phyloP scores from a whole-genome alignment of 2,888 invertebrate species.

The Heliconius cydno region DNA sequence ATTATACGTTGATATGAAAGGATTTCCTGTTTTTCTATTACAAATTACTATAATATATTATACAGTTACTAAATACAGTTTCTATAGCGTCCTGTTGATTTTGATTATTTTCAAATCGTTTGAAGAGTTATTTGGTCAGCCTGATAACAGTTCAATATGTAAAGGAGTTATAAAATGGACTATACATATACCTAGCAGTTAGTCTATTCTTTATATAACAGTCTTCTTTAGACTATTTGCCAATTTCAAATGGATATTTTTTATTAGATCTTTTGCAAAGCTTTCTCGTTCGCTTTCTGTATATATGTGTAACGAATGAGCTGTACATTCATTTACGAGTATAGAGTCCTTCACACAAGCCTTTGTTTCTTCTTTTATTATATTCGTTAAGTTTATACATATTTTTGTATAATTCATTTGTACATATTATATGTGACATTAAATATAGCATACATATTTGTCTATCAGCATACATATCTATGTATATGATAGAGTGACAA shows the following conservation, averaged over 20 bases:
- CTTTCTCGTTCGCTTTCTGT: neutral
- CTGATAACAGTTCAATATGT: neutral
- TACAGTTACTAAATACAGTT: neutral
- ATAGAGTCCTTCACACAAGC: too few species aligned
- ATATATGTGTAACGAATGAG: too few species aligned
- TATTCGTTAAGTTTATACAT: too few species aligned
- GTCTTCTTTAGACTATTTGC: neutral
- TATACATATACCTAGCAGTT: neutral
- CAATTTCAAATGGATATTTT: neutral
- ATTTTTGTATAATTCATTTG: too few species aligned
- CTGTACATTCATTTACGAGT: too few species aligned
- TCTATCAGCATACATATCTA: neutral
- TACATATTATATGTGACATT: neutral
- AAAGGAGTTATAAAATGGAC: neutral
- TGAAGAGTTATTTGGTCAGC: neutral
- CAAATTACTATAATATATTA: neutral
- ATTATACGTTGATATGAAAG: constrained; percentile 40
- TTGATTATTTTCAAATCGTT: neutral
- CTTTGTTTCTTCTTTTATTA: too few species aligned
- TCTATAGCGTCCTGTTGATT: neutral
- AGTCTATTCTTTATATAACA: neutral
- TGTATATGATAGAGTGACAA: neutral
- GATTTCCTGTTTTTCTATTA: constrained; percentile 48
- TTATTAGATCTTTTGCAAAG: neutral
- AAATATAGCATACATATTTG: constrained; percentile 1